Base-by-base conservation (phyloP, 2,797 vertebrate genomes). In the Diplodus sargus region DNA sequence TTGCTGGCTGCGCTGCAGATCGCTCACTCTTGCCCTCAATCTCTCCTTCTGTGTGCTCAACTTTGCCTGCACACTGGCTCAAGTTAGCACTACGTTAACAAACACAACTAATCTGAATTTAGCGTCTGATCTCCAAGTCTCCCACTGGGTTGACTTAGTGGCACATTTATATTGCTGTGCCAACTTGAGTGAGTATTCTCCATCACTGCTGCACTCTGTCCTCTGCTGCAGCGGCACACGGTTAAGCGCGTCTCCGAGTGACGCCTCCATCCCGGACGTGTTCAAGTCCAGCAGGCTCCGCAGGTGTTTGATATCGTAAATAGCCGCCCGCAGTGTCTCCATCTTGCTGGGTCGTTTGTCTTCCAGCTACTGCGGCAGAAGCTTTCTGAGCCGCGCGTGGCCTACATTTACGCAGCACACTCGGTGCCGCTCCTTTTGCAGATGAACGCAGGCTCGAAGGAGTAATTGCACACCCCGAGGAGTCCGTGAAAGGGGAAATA, bases 401-500 rank as follows among this genome's bases (percentile, higher is more conserved):
- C 97, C 98, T 81, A 97, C 96, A 20, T 99, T 99, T 58, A 99
- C 97, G n/a, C 96, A 97, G 85, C 96, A 97, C 84, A 99, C 98
- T 22, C 98, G 93, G 85, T 97, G 97, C 60, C 98, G 89, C 86
- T 99, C 98, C 53, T 94, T 85, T 97, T 97, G 8, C 95, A 95
- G 78, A 99, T 96, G 86, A 97, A 98, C 71, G 97, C 94, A 1
- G 97, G 97, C 89, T 97, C 96, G 15, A 97, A 92, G 42, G 96
- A 91, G 63, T 85, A 96, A 81, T 96, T 96, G 25, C 91, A 96
- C 76, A 94, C 76, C 0, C 82, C 82, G 18, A 89, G 62, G 20
- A 84, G 85, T 47, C 88, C 79, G 30, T 86, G 89, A 2, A 91
- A 87, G 43, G 91, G 82, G 69, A 93, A 83, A 28, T 71, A 91